A percentile compares a stretch with the other conserved stretches of the same genome.
These are phyloP conservation scores for Basileuterus tristriatus DNA, from an alignment of 2,797 vertebrate genomes.

Conservation along the genomic window DNA sequence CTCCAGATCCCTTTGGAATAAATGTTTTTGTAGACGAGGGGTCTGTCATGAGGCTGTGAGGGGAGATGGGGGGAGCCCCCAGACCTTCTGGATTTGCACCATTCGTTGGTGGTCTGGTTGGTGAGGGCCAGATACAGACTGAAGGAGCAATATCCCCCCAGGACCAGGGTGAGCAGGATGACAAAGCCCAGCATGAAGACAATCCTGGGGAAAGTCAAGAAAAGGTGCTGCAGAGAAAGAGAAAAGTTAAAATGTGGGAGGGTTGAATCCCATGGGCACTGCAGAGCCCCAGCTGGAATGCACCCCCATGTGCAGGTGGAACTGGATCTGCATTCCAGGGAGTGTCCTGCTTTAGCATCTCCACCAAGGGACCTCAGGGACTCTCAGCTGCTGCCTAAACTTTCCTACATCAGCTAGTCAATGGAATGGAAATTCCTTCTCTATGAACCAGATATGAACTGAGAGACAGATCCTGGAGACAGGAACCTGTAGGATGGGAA, in stretches of 20 bases:
- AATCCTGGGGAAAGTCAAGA: constrained; percentile 92
- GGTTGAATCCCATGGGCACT: fast-evolving
- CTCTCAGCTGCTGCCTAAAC: background rate
- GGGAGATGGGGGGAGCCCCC: background rate
- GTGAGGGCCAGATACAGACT: constrained; percentile 82
- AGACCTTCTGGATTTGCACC: constrained; percentile 81
- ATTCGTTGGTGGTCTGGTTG: constrained; percentile 94
- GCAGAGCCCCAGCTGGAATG: background rate
- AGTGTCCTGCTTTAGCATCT: background rate
- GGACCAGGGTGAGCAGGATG: constrained; percentile 84
- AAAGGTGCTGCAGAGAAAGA: constrained; percentile 84
- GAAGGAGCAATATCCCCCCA: constrained; percentile 87
- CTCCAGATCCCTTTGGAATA: constrained; percentile 70
- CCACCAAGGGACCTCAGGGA: background rate
- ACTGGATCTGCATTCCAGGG: background rate
- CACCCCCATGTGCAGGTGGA: fast-evolving
- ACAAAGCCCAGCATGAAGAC: constrained; percentile 94
- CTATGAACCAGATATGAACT: background rate
- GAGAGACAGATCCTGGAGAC: background rate
- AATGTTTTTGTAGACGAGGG: constrained; percentile 39
- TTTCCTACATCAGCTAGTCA: background rate
- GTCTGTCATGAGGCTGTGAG: background rate
- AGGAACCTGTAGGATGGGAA: background rate
- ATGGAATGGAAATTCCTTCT: background rate
- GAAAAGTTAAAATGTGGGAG: background rate